Conservation (phyloP, 2,797 vertebrate species). For the Chrosomus eos region DNA sequence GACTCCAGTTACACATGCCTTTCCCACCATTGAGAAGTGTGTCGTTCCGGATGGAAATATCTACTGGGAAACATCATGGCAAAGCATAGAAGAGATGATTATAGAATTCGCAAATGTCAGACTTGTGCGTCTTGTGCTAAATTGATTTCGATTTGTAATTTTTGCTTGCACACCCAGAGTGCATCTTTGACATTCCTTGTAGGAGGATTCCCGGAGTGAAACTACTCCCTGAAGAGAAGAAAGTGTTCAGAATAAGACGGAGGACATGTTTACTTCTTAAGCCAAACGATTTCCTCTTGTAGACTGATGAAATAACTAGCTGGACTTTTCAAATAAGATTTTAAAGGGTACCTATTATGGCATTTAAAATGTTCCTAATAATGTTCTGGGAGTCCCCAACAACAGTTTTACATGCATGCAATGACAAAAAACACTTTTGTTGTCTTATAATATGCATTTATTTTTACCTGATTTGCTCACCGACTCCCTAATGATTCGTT, state of each 20-base stretch:
- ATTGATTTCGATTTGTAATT: conserved; percentile 52
- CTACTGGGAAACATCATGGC: conserved; percentile 60
- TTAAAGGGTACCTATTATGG: no score
- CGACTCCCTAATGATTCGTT: no score
- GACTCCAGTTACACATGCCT: conserved; percentile 76
- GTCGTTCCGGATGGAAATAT: conserved; percentile 67
- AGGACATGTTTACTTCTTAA: neutral
- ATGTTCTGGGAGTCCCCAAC: no score
- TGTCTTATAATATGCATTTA: no score
- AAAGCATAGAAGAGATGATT: conserved; percentile 67
- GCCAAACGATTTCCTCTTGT: neutral
- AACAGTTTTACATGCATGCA: no score
- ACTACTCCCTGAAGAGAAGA: conserved; percentile 28
- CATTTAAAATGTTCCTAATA: no score
- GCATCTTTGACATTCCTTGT: conserved; percentile 42
- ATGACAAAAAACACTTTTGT: no score
- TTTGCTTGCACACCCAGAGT: conserved; percentile 65
- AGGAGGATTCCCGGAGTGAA: conserved; percentile 3
- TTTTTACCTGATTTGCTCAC: no score
- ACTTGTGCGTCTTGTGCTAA: conserved; percentile 68
- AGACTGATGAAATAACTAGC: conserved; percentile 2
- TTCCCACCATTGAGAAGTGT: conserved; percentile 58
- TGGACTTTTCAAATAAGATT: conserved; percentile 4
- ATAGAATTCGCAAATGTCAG: conserved; percentile 78
- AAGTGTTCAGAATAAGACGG: neutral